These are phyloP conservation scores for Perizoma flavofasciatum DNA, from an alignment of 2,888 invertebrate species.

Conservation along the genomic window DNA sequence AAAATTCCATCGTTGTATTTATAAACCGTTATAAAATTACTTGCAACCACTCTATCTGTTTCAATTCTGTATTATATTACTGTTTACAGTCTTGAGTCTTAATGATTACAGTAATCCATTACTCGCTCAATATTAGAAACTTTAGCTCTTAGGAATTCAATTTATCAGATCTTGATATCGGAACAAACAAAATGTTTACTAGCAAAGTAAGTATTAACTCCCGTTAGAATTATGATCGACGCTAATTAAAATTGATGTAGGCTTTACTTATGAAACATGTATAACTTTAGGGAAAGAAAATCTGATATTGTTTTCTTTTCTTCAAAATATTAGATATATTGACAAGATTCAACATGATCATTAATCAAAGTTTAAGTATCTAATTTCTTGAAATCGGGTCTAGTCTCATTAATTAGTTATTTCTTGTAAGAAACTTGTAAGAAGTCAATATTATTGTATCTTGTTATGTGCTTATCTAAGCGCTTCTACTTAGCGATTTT, in stretches of 20 bases:
- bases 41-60: too few species aligned
- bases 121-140: slow-evolving; percentile 13
- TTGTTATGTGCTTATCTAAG: slow-evolving; percentile 8
- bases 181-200: slow-evolving; percentile 25
- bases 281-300: slow-evolving; percentile 5
- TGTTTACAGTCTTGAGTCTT: too few species aligned
- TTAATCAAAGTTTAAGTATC: background rate
- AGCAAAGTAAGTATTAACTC: slow-evolving; percentile 18
- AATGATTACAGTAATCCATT: background rate
- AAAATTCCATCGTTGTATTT: too few species aligned
- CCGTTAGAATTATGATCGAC: slow-evolving; percentile 21
- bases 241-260: slow-evolving; percentile 25
- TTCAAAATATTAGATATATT: background rate
- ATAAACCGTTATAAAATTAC: too few species aligned
- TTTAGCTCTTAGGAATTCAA: slow-evolving; percentile 17
- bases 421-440: slow-evolving; percentile 1
- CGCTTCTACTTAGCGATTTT: background rate
- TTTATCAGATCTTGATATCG: slow-evolving; percentile 16
- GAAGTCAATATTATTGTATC: slow-evolving; percentile 8
- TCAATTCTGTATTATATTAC: too few species aligned
- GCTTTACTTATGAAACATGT: background rate
- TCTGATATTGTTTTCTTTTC: slow-evolving; percentile 6
- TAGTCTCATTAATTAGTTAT: background rate
- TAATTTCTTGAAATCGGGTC: background rate
- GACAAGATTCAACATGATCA: background rate